Evolutionary conservation across 2,888 invertebrate species (phyloP).

Genomic region (Dorcus hopei): DNA sequence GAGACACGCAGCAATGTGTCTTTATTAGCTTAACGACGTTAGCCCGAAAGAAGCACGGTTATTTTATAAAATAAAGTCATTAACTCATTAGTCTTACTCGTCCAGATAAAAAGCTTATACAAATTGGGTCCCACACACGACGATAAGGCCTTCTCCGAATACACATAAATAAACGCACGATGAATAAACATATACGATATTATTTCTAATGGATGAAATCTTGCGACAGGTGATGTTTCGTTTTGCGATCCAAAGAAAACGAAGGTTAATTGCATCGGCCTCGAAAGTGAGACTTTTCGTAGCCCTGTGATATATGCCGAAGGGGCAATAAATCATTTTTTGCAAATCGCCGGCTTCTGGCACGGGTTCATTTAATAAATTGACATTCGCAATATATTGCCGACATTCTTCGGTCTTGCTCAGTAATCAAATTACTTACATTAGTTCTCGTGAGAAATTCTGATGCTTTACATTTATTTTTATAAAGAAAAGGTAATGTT

Average conservation of each 20-base stretch:
- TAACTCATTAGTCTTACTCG: constrained; percentile 14
- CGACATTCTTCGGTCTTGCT: constrained; percentile 17
- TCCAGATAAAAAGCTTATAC: constrained; percentile 13
- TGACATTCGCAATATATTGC: constrained; percentile 30
- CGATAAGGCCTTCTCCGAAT: not conserved
- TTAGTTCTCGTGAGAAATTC: too few species aligned
- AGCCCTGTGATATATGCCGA: constrained; percentile 16
- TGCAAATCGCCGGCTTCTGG: constrained; percentile 30
- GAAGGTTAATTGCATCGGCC: too few species aligned
- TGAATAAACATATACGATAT: not conserved
- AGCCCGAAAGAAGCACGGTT: not conserved
- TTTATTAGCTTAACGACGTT: not conserved
- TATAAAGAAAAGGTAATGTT: too few species aligned
- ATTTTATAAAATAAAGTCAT: constrained; percentile 20
- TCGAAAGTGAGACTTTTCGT: not conserved
- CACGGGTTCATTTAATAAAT: constrained; percentile 31
- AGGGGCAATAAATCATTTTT: constrained; percentile 29
- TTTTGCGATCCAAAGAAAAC: not conserved
- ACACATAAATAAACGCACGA: not conserved
- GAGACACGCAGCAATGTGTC: not conserved
- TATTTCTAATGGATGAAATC: not conserved
- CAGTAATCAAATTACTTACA: not conserved
- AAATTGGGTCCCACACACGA: constrained; percentile 16
- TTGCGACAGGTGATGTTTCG: not conserved
- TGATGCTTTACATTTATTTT: too few species aligned